Evolutionary conservation across 2,888 invertebrate genomes (phyloP).

Genomic region (Spilosoma lubricipeda): DNA sequence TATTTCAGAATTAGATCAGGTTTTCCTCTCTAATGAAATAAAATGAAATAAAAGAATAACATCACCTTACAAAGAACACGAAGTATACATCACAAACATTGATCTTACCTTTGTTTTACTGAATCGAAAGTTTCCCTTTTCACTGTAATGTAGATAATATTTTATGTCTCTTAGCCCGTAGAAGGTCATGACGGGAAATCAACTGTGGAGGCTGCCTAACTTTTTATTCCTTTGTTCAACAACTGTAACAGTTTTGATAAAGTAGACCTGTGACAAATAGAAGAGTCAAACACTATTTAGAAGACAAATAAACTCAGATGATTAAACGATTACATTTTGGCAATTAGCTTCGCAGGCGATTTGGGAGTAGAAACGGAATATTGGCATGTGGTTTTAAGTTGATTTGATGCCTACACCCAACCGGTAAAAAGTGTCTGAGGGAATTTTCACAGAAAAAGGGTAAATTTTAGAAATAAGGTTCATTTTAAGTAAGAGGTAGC

Average conservation of each 20-base stretch:
- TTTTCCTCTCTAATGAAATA: slow-evolving; percentile 24
- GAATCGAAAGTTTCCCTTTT: slow-evolving; percentile 23
- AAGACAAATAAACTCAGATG: not conserved
- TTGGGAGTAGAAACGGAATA: too few relatives aligned
- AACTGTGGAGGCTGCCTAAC: slow-evolving; percentile 55
- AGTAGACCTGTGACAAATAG: slow-evolving; percentile 39
- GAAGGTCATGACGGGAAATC: slow-evolving; percentile 57
- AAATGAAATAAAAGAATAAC: slow-evolving; percentile 38
- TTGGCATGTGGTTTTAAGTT: too few relatives aligned
- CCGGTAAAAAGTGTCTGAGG: too few relatives aligned
- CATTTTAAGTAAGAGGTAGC: too few relatives aligned
- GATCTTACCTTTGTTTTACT: slow-evolving; percentile 26
- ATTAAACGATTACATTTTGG: too few relatives aligned
- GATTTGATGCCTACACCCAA: too few relatives aligned
- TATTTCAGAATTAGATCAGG: too few relatives aligned
- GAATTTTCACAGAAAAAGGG: too few relatives aligned
- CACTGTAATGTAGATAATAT: slow-evolving; percentile 39
- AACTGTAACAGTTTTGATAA: slow-evolving; percentile 61
- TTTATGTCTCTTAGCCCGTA: slow-evolving; percentile 37
- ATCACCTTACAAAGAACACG: slow-evolving; percentile 26
- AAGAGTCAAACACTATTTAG: slow-evolving; percentile 22
- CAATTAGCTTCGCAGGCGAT: too few relatives aligned
- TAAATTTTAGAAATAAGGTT: too few relatives aligned
- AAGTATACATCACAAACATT: slow-evolving; percentile 11
- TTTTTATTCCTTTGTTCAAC: slow-evolving; percentile 67